phyloP scores from a whole-genome alignment of 2,888 invertebrate genomes.

The Endomychus coccineus region DNA sequence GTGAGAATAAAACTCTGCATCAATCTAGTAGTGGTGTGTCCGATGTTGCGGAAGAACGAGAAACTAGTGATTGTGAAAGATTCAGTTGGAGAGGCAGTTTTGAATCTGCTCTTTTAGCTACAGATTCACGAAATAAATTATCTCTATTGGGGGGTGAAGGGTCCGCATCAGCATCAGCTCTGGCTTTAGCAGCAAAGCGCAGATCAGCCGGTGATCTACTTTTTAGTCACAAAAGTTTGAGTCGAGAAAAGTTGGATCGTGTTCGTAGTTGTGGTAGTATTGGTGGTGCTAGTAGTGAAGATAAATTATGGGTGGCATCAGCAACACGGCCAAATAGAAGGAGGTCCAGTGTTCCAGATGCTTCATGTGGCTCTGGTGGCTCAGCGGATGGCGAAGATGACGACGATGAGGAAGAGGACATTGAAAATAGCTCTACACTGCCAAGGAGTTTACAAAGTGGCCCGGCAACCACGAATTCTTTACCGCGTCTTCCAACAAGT shows the following conservation, averaged over 20 bases:
- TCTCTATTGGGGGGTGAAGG: conserved; percentile 56
- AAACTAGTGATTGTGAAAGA: conserved; percentile 80
- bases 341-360: conserved; percentile 55
- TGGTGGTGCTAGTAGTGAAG: conserved; percentile 59
- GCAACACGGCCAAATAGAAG: conserved; percentile 38
- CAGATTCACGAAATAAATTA: conserved; percentile 75
- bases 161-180: conserved; percentile 56
- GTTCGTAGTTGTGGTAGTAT: conserved; percentile 79
- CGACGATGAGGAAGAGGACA: conserved; percentile 39
- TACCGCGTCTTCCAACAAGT: conserved; percentile 66
- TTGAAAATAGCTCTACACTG: conserved; percentile 50
- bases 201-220: conserved; percentile 77
- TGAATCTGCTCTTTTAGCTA: conserved; percentile 82
- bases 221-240: conserved; percentile 71
- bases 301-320: conserved; percentile 41
- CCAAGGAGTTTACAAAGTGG: conserved; percentile 56
- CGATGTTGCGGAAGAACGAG: conserved; percentile 56
- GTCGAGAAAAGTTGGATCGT: conserved; percentile 64
- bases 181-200: conserved; percentile 65
- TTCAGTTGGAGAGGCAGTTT: conserved; percentile 91
- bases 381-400: conserved; percentile 49
- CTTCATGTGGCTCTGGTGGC: conserved; percentile 44
- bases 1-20: conserved; percentile 48
- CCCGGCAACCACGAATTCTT: conserved; percentile 62
- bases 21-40: conserved; percentile 48